A percentile compares a stretch with the other conserved stretches of the same genome.
These are phyloP conservation scores for Albula goreensis DNA, from an alignment of 2,113 vertebrate species.

Conservation along the genomic window DNA sequence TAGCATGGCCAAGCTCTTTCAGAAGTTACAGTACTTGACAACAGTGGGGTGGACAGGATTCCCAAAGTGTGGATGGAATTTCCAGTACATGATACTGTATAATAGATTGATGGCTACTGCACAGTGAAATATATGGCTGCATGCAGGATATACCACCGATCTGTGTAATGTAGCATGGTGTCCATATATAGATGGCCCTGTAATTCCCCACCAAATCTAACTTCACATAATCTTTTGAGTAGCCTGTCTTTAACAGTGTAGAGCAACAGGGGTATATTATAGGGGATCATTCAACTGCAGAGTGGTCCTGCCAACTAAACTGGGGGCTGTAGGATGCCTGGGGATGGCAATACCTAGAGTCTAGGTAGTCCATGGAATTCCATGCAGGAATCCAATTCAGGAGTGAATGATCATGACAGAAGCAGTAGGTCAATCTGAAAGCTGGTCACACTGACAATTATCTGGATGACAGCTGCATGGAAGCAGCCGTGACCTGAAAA, in stretches of 20 bases:
- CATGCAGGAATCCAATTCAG: too few relatives aligned
- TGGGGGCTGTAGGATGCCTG: background rate
- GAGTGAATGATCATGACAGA: too few relatives aligned
- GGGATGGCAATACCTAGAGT: background rate
- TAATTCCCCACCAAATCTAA: background rate
- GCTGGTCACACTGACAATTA: too few relatives aligned
- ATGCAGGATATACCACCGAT: constrained; percentile 50
- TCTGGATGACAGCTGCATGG: background rate
- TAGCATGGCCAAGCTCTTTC: background rate
- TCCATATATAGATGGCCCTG: background rate
- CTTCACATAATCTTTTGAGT: constrained; percentile 18
- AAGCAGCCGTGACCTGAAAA: background rate
- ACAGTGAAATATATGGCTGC: constrained; percentile 43
- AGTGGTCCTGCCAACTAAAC: background rate
- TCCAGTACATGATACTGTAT: too few relatives aligned
- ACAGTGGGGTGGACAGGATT: background rate
- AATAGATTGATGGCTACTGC: constrained; percentile 14
- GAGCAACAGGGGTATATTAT: background rate
- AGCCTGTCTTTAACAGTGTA: background rate
- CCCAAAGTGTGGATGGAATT: too few relatives aligned
- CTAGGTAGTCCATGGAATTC: background rate
- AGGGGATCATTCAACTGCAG: background rate
- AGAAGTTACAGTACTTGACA: constrained; percentile 35
- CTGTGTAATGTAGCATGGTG: constrained; percentile 35
- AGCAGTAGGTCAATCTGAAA: too few relatives aligned